Percentiles rank a stretch among this genome's conserved stretches.
Conservation (phyloP, 2,888 invertebrate species). For the Ophioninae sp. region DNA sequence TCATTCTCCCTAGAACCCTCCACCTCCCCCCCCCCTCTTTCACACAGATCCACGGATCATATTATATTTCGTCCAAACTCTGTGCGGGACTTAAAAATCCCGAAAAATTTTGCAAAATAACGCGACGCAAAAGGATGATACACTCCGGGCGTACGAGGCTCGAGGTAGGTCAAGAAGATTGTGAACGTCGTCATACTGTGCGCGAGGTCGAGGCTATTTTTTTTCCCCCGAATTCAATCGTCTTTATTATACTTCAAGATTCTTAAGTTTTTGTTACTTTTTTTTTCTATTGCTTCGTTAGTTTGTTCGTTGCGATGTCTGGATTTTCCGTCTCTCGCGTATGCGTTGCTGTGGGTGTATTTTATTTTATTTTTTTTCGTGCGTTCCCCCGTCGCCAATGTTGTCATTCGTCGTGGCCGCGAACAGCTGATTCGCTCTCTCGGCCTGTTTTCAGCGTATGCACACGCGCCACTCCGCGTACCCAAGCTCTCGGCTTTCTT, state of each 20-base stretch:
- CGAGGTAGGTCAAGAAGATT: slow-evolving; percentile 77
- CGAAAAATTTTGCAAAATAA: slow-evolving; percentile 77
- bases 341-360: slow-evolving; percentile 32
- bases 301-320: slow-evolving; percentile 41
- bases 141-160: slow-evolving; percentile 81
- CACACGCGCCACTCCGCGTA: slow-evolving; percentile 60
- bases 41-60: neutral
- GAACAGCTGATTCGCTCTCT: slow-evolving; percentile 79
- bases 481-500: slow-evolving; percentile 7
- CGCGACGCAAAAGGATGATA: slow-evolving; percentile 81
- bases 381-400: slow-evolving; percentile 69
- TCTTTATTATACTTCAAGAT: neutral
- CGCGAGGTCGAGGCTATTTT: slow-evolving; percentile 18
- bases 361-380: slow-evolving; percentile 24
- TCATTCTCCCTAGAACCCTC: slow-evolving; percentile 22
- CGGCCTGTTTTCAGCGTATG: slow-evolving; percentile 59
- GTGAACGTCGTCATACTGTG: slow-evolving; percentile 47
- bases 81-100: slow-evolving; percentile 64
- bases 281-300: neutral
- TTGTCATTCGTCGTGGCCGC: slow-evolving; percentile 76
- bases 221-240: neutral
- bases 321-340: slow-evolving; percentile 34
- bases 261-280: neutral
- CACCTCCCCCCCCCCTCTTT: slow-evolving; percentile 11
- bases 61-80: slow-evolving; percentile 50